Percentiles rank a stretch among this genome's conserved stretches.
Evolutionary conservation across 2,113 vertebrate genomes (phyloP).

Genomic region (Dinomys branickii): DNA sequence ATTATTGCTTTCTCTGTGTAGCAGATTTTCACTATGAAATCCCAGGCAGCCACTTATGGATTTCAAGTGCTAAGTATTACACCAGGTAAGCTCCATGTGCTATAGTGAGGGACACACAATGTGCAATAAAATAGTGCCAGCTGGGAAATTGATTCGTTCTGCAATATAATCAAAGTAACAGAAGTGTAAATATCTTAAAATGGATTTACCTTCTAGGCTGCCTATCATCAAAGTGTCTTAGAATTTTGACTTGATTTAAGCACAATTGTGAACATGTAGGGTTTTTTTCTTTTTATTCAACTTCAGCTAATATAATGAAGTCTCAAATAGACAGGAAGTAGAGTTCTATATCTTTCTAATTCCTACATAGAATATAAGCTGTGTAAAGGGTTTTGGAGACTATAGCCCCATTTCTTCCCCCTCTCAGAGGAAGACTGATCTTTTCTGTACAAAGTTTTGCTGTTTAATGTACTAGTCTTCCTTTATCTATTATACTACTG

Average conservation of each 20-base stretch:
- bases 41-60: background rate
- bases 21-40: background rate
- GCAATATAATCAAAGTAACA: background rate
- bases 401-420: background rate
- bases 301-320: background rate
- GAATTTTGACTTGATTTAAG: background rate
- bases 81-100: background rate
- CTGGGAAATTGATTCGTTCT: background rate
- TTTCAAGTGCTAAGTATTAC: background rate
- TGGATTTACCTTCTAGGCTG: background rate
- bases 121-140: background rate
- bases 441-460: background rate
- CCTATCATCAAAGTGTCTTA: background rate
- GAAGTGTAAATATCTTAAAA: background rate
- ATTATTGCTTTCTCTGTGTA: background rate
- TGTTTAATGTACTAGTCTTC: background rate
- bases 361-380: background rate
- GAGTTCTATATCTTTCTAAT: constrained; percentile 1
- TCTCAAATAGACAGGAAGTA: background rate
- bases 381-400: background rate
- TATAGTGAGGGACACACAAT: background rate
- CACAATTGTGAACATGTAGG: background rate
- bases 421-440: background rate
- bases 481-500: background rate
- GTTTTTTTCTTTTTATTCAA: constrained; percentile 19